Conservation (phyloP, 2,888 invertebrate genomes). For the Muscina levida region DNA sequence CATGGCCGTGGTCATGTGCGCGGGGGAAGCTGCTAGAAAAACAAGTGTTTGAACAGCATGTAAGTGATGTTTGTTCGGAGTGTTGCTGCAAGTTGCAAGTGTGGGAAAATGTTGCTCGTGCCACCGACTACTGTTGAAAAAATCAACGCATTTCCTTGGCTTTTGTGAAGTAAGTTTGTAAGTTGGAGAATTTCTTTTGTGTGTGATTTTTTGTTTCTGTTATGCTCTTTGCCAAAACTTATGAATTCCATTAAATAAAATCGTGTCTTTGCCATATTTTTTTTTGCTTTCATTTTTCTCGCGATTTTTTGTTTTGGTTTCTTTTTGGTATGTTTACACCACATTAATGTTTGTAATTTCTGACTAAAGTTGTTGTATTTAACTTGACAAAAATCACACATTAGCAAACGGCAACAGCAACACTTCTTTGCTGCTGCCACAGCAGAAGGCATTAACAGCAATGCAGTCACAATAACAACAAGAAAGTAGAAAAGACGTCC, state of each 20-base stretch:
- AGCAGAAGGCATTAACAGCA: conserved; percentile 29
- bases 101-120: conserved; percentile 66
- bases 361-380: conserved; percentile 58
- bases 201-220: conserved; percentile 42
- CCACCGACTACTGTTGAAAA: conserved; percentile 58
- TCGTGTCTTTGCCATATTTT: conserved; percentile 67
- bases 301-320: conserved; percentile 15
- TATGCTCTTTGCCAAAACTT: conserved; percentile 57
- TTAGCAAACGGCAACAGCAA: conserved; percentile 62
- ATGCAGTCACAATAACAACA: neutral
- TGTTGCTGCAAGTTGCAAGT: conserved; percentile 49
- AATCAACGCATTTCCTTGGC: conserved; percentile 60
- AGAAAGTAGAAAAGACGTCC: conserved; percentile 23
- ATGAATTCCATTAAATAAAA: conserved; percentile 69
- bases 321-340: conserved; percentile 58
- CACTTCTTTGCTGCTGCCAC: conserved; percentile 49
- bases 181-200: conserved; percentile 59
- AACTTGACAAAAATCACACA: conserved; percentile 68
- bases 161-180: neutral
- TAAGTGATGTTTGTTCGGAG: conserved; percentile 58
- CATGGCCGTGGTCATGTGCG: neutral
- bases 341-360: conserved; percentile 64
- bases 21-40: conserved; percentile 35
- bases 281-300: conserved; percentile 11
- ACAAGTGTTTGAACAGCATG: conserved; percentile 66